Conservation (phyloP, 2,888 invertebrate species). For the Imbricaverruca yamaguchii region DNA sequence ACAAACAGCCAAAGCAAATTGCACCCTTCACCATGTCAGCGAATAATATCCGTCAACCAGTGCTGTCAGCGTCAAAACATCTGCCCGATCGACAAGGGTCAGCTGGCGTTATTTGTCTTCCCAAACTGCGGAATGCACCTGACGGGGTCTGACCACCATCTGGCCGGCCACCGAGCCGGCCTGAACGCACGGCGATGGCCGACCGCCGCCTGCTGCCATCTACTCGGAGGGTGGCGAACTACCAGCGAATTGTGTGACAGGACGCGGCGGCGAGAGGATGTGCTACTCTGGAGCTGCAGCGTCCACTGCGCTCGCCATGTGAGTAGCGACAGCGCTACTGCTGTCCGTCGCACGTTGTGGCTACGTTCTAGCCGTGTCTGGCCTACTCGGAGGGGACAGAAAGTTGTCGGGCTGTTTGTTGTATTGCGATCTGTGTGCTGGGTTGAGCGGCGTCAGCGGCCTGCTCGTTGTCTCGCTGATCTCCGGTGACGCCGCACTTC, state of each 20-base stretch:
- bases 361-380: neutral
- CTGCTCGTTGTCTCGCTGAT: neutral
- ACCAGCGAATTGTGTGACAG: neutral
- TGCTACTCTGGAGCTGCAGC: neutral
- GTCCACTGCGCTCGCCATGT: neutral
- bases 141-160: neutral
- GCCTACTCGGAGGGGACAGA: neutral
- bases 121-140: neutral
- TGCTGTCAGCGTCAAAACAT: too few species aligned
- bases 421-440: neutral
- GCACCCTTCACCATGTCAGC: too few species aligned
- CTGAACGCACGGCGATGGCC: neutral
- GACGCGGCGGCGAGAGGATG: neutral
- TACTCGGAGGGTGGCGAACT: neutral
- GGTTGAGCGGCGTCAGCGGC: neutral
- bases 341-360: neutral
- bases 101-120: neutral
- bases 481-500: too few species aligned
- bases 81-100: too few species aligned
- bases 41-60: too few species aligned
- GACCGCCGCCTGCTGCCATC: slow-evolving; percentile 1
- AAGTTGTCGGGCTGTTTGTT: neutral
- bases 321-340: neutral
- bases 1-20: too few species aligned
- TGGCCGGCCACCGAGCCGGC: neutral